phyloP scores from a whole-genome alignment of 2,113 vertebrate species.

The Castor canadensis region DNA sequence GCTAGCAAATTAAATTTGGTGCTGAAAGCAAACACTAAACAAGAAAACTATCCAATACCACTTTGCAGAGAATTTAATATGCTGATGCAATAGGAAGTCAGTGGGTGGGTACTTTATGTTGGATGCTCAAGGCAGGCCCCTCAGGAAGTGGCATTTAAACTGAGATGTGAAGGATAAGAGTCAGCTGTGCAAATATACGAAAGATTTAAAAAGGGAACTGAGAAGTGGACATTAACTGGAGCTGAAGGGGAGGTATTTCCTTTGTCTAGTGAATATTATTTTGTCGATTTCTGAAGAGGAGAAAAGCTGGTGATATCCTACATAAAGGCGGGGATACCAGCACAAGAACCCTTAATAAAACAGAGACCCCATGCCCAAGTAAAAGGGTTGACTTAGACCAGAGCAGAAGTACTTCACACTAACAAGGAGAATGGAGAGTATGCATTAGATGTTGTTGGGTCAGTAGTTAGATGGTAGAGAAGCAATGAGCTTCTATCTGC shows the following conservation, averaged over 20 bases:
- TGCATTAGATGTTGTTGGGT: not conserved
- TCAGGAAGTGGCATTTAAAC: conserved; percentile 14
- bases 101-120: not conserved
- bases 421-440: not conserved
- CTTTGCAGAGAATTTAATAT: conserved; percentile 28
- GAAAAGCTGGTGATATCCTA: not conserved
- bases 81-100: not conserved
- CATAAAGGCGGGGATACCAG: not conserved
- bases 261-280: not conserved
- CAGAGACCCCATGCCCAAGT: not conserved
- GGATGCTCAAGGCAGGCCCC: not conserved
- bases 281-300: not conserved
- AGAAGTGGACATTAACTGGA: not conserved
- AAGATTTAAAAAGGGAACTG: not conserved
- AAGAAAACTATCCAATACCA: conserved; percentile 2
- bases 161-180: conserved; percentile 12
- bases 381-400: not conserved
- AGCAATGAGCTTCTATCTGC: not conserved
- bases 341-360: not conserved
- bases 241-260: not conserved
- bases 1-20: not conserved
- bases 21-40: conserved; percentile 34
- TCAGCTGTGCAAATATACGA: not conserved
- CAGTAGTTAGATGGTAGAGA: not conserved
- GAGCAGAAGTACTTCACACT: not conserved